Conservation (phyloP, 2,797 vertebrate species). For the Loris lydekkerianus region DNA sequence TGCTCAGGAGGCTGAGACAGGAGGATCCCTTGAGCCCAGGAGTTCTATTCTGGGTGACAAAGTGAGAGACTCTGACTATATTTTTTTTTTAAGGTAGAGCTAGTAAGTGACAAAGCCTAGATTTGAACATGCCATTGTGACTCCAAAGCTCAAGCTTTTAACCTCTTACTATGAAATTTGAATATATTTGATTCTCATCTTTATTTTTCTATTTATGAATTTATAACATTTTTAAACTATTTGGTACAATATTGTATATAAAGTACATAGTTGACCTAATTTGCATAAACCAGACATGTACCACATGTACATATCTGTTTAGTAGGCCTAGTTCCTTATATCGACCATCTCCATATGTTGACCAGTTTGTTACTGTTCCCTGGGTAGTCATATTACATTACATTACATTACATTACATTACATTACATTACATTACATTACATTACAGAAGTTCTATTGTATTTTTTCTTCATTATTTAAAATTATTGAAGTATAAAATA, state of each 20-base stretch:
- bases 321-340: too few relatives aligned
- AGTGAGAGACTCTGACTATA: too few relatives aligned
- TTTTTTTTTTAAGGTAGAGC: neutral
- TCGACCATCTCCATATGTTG: too few relatives aligned
- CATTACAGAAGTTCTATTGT: too few relatives aligned
- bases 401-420: too few relatives aligned
- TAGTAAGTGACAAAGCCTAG: neutral
- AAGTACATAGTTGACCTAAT: neutral
- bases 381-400: too few relatives aligned
- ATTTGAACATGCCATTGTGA: neutral
- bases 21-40: neutral
- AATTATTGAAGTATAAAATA: neutral
- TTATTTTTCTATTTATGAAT: neutral
- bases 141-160: neutral
- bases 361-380: too few relatives aligned
- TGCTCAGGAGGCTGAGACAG: neutral
- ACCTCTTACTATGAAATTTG: neutral
- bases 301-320: too few relatives aligned
- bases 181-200: slow-evolving; percentile 43
- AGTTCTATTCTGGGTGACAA: neutral
- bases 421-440: too few relatives aligned
- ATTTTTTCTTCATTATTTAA: slow-evolving; percentile 53
- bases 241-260: neutral
- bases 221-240: neutral
- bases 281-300: too few relatives aligned